phyloP scores from a whole-genome alignment of 2,113 vertebrate species.

The Tachuris rubrigastra region DNA sequence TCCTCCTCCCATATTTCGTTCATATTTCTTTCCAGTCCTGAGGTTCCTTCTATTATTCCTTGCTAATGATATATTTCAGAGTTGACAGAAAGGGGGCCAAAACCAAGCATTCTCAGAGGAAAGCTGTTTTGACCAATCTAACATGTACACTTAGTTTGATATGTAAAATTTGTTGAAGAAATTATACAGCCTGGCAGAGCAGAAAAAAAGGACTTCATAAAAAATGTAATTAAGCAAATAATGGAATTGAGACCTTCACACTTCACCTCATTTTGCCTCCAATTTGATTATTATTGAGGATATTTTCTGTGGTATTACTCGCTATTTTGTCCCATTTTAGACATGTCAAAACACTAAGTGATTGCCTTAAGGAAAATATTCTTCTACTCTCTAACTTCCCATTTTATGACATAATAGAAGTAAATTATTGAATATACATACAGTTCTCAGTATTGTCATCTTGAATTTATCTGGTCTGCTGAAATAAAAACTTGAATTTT shows the following conservation, averaged over 20 bases:
- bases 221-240: constrained; percentile 3
- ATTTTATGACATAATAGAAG: constrained; percentile 10
- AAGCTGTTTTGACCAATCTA: background rate
- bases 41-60: background rate
- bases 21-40: background rate
- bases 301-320: background rate
- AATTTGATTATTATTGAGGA: constrained; percentile 11
- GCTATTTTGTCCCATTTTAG: constrained; percentile 22
- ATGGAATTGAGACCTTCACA: background rate
- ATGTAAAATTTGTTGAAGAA: background rate
- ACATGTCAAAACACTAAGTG: constrained; percentile 53
- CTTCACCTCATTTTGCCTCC: constrained; percentile 50
- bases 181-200: background rate
- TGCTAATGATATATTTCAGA: background rate
- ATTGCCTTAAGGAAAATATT: constrained; percentile 32
- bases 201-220: background rate
- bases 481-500: background rate
- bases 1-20: background rate
- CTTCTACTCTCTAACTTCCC: background rate
- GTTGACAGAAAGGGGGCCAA: background rate
- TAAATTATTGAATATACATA: background rate
- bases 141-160: background rate
- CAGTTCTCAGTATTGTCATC: background rate
- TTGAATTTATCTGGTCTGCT: background rate
- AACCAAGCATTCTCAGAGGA: background rate